Evolutionary conservation across 2,113 vertebrate genomes (phyloP).

Genomic region (Anarhynchus alexandrinus): DNA sequence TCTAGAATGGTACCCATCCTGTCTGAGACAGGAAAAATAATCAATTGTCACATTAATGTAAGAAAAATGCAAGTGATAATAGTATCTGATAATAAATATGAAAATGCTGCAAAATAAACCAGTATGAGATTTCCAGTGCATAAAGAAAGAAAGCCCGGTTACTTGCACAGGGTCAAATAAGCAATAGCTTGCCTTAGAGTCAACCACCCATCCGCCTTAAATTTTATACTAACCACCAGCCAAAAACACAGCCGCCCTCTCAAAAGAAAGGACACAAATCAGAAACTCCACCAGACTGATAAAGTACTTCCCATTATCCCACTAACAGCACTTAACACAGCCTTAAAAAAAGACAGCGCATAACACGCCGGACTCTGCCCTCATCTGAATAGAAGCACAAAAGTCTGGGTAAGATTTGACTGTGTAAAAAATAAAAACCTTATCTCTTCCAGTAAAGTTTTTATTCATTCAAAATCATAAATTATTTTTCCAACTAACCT

Average conservation of each 20-base stretch:
- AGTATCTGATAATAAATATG: background rate
- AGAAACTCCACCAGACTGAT: background rate
- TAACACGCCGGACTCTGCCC: background rate
- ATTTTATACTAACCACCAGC: background rate
- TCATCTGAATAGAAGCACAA: background rate
- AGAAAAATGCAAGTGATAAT: background rate
- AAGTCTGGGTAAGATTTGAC: background rate
- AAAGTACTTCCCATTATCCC: background rate
- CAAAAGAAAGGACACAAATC: background rate
- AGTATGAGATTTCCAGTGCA: background rate
- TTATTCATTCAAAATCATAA: background rate
- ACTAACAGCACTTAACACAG: background rate
- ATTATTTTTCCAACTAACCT: background rate
- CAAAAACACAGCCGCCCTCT: background rate
- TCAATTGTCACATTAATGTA: background rate
- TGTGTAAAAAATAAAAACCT: background rate
- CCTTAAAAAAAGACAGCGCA: background rate
- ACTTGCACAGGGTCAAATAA: background rate
- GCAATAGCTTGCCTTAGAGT: background rate
- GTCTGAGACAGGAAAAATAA: background rate
- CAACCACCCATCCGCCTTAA: accelerated
- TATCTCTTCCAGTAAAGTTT: background rate
- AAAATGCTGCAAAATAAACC: background rate
- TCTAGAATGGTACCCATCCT: background rate
- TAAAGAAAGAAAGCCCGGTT: background rate